Percentiles rank a stretch among this genome's conserved stretches.
phyloP scores from a whole-genome alignment of 2,888 invertebrate species.

The Phyto melanocephala region DNA sequence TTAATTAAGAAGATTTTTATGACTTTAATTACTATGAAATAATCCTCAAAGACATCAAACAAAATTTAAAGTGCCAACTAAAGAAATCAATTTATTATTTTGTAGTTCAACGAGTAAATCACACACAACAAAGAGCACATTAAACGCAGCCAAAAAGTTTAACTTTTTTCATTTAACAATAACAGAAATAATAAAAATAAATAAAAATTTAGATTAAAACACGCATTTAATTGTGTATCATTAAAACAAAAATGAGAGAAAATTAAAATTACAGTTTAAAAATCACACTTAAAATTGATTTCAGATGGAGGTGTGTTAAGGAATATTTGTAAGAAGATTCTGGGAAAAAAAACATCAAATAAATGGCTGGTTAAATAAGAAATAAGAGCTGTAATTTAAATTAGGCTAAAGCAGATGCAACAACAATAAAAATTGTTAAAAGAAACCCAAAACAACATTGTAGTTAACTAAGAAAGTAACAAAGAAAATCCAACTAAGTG shows the following conservation, averaged over 20 bases:
- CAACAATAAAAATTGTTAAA: slow-evolving; percentile 21
- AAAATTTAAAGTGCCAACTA: slow-evolving; percentile 40
- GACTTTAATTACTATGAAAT: background rate
- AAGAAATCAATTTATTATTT: slow-evolving; percentile 28
- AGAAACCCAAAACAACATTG: background rate
- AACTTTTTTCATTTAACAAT: background rate
- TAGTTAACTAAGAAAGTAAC: slow-evolving; percentile 14
- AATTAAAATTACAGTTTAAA: background rate
- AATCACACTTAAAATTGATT: slow-evolving; percentile 39
- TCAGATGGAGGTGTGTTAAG: slow-evolving; percentile 20
- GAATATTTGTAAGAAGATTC: slow-evolving; percentile 32
- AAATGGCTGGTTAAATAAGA: background rate
- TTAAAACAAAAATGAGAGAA: slow-evolving; percentile 7
- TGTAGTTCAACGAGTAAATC: slow-evolving; percentile 5
- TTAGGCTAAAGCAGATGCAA: slow-evolving; percentile 17
- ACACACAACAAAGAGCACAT: slow-evolving; percentile 23
- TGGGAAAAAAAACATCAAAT: slow-evolving; percentile 60
- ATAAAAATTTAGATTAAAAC: slow-evolving; percentile 57
- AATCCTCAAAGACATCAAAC: background rate
- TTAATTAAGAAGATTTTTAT: slow-evolving; percentile 30
- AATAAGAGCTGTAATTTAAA: slow-evolving; percentile 29
- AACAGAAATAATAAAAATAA: slow-evolving; percentile 35
- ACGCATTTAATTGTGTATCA: slow-evolving; percentile 44
- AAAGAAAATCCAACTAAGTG: slow-evolving; percentile 27
- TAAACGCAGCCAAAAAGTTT: slow-evolving; percentile 31